Conservation (phyloP, 35 echinoderm and acorn worm genomes). For the Acanthaster planci region DNA sequence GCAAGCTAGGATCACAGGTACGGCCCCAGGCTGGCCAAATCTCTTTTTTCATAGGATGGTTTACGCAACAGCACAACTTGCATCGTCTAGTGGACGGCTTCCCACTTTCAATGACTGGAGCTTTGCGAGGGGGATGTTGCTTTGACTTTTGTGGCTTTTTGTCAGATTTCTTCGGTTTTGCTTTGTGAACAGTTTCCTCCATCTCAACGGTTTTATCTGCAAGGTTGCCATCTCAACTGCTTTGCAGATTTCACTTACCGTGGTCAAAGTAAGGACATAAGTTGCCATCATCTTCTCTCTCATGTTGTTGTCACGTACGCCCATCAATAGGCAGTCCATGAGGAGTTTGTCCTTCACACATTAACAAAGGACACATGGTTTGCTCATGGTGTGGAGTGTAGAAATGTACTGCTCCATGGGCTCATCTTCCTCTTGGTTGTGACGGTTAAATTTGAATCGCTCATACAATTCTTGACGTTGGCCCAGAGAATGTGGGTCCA, state of each 20-base stretch:
- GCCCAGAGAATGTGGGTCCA: slow-evolving; percentile 35
- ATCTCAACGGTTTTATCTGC: slow-evolving; percentile 15
- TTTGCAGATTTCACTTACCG: slow-evolving; percentile 38
- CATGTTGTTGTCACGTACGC: slow-evolving; percentile 26
- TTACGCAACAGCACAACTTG: slow-evolving; percentile 42
- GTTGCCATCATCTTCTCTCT: slow-evolving; percentile 31
- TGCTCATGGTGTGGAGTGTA: slow-evolving; percentile 13
- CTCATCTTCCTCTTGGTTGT: slow-evolving; percentile 22
- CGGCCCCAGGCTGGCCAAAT: slow-evolving; percentile 24
- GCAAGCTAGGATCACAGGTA: not conserved
- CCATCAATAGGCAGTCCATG: slow-evolving; percentile 35
- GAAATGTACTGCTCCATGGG: slow-evolving; percentile 34
- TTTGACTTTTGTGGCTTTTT: not conserved
- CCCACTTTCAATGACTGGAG: not conserved
- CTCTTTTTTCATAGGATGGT: slow-evolving; percentile 28
- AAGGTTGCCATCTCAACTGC: slow-evolving; percentile 19
- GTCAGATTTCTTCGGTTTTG: not conserved
- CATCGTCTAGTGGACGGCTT: not conserved
- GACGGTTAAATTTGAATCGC: slow-evolving; percentile 44
- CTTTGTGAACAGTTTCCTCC: not conserved
- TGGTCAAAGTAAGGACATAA: slow-evolving; percentile 14
- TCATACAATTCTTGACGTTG: slow-evolving; percentile 33
- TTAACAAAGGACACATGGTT: slow-evolving; percentile 33
- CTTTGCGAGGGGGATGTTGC: not conserved
- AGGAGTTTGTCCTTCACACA: slow-evolving; percentile 46